phyloP scores from a whole-genome alignment of 1,140 invertebrate species.

The Leptopilina boulardi region DNA sequence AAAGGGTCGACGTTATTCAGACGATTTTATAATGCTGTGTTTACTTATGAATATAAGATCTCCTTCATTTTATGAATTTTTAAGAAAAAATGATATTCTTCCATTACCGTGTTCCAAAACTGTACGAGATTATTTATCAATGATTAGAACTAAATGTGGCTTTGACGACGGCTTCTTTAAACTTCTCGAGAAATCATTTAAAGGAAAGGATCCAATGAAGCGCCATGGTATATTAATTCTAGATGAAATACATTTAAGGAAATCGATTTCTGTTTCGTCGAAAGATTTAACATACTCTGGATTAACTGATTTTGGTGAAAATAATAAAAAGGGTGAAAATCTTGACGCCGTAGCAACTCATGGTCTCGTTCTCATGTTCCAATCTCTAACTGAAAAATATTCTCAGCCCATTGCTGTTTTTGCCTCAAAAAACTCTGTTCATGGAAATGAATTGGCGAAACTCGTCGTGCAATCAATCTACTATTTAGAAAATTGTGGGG shows the following conservation, averaged over 20 bases:
- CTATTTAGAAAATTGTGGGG: conserved; percentile 48
- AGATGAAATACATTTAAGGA: conserved; percentile 48
- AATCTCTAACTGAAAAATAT: conserved; percentile 41
- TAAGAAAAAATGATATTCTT: conserved; percentile 49
- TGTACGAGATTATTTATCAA: conserved; percentile 40
- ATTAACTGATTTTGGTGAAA: conserved; percentile 42
- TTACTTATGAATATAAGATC: conserved; percentile 51
- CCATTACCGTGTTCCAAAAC: conserved; percentile 45
- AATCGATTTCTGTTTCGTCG: conserved; percentile 37
- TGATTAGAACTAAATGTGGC: conserved; percentile 37
- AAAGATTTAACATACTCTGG: conserved; percentile 40
- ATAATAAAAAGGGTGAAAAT: not conserved
- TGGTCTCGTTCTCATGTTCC: conserved; percentile 48
- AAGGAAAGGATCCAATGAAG: conserved; percentile 36
- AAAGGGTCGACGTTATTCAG: conserved; percentile 46
- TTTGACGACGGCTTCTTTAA: conserved; percentile 45
- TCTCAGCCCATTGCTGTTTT: conserved; percentile 45
- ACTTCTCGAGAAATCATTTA: conserved; percentile 39
- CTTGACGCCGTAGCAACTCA: conserved; percentile 43
- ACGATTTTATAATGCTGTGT: conserved; percentile 51
- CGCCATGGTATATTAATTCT: conserved; percentile 40
- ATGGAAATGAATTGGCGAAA: conserved; percentile 43
- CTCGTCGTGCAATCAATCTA: conserved; percentile 41
- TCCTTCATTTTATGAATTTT: conserved; percentile 51
- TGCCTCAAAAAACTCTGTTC: conserved; percentile 40